These are phyloP conservation scores for Paralvinella palmiformis DNA, from an alignment of 1,140 invertebrate genomes.

Conservation along the genomic window DNA sequence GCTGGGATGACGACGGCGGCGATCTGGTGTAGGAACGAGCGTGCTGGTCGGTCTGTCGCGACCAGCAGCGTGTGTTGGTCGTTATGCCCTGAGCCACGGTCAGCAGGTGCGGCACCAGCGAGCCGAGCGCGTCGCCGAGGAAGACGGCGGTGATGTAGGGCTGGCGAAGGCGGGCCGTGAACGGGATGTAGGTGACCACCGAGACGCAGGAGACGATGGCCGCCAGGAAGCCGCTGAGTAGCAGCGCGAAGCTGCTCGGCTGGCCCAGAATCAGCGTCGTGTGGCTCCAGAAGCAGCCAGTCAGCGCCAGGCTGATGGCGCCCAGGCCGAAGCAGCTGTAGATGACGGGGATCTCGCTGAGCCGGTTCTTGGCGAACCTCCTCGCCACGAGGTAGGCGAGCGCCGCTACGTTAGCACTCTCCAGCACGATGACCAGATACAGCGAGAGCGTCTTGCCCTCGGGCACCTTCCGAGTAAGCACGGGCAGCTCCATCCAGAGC, in stretches of 20 bases:
- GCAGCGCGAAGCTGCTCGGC: conserved; percentile 16
- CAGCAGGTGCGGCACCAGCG: conserved; percentile 10
- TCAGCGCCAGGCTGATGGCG: neutral
- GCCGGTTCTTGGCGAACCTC: neutral
- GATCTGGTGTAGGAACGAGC: neutral
- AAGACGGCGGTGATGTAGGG: conserved; percentile 13
- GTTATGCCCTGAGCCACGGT: conserved; percentile 5
- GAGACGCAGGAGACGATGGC: conserved; percentile 2
- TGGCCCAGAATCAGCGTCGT: neutral
- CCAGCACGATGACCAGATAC: conserved; percentile 6
- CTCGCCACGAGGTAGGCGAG: conserved; percentile 12
- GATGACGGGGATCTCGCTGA: conserved; percentile 12
- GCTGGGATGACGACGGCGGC: neutral
- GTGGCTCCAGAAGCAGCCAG: conserved; percentile 11
- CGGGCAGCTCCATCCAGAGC: conserved; percentile 14
- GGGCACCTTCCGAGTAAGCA: conserved; percentile 1
- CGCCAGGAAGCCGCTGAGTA: conserved; percentile 4
- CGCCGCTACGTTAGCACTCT: conserved; percentile 5
- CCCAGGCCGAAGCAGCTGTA: conserved; percentile 8
- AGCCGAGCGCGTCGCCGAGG: conserved; percentile 8
- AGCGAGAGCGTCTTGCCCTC: conserved; percentile 7
- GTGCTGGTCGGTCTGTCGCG: neutral
- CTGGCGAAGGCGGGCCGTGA: conserved; percentile 2
- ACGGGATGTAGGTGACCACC: conserved; percentile 11
- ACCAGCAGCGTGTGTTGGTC: neutral